Evolutionary conservation across 1,140 invertebrate species (phyloP).

Genomic region (Goniozus legneri): DNA sequence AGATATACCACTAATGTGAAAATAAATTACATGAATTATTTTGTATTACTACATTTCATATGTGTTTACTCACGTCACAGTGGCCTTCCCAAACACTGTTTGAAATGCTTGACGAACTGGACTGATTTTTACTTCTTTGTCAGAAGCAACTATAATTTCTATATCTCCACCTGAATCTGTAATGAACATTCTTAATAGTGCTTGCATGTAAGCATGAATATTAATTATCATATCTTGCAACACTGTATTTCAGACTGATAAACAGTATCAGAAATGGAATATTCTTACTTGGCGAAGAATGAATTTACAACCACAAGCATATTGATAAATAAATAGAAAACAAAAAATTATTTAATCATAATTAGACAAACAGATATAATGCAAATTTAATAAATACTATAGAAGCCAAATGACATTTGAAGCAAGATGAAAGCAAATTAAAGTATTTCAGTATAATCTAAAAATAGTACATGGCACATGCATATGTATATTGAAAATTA

Average conservation of each 20-base stretch:
- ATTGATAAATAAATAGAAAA: too few species aligned
- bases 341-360: too few species aligned
- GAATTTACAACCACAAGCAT: too few species aligned
- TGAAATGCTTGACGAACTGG: conserved; percentile 82
- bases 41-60: conserved; percentile 3
- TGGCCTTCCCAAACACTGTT: conserved; percentile 75
- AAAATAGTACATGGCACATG: conserved; percentile 14
- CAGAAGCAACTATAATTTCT: conserved; percentile 72
- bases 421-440: too few species aligned
- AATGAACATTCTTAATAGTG: conserved; percentile 36
- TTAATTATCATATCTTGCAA: conserved; percentile 23
- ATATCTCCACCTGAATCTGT: conserved; percentile 76
- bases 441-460: conserved; percentile 1
- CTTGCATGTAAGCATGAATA: conserved; percentile 14
- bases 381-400: too few species aligned
- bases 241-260: not conserved
- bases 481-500: not conserved
- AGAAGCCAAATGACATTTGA: too few species aligned
- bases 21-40: not conserved
- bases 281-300: not conserved
- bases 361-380: too few species aligned
- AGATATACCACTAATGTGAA: conserved; percentile 58
- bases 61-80: conserved; percentile 66
- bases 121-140: conserved; percentile 73
- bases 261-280: not conserved